A percentile compares a stretch with the other conserved stretches of the same genome.
Evolutionary conservation across 2,113 vertebrate species (phyloP).

Genomic region (Colaptes auratus): DNA sequence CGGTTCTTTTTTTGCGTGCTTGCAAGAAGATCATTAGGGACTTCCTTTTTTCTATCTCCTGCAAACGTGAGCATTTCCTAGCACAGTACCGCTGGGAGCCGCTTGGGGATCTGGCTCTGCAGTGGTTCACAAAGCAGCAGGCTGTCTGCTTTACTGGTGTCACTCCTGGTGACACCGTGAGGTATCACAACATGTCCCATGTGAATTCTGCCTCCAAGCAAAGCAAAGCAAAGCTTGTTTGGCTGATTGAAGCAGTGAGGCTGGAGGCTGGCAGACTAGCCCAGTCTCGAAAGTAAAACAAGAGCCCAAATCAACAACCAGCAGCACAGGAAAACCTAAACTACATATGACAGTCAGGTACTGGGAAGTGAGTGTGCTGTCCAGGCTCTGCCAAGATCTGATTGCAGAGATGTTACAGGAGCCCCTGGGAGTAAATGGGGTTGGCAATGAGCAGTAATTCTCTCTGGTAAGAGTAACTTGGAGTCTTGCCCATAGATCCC

Average conservation of each 20-base stretch:
- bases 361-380: neutral
- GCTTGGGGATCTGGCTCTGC: neutral
- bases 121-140: neutral
- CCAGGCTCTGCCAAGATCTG: neutral
- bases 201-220: neutral
- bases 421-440: rapidly evolving
- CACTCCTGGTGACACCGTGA: neutral
- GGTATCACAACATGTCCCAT: rapidly evolving
- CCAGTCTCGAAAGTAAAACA: neutral
- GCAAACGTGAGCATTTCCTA: neutral
- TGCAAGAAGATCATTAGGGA: neutral
- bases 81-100: neutral
- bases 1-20: neutral
- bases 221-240: neutral
- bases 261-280: neutral
- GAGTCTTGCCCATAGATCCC: neutral
- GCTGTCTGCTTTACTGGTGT: neutral
- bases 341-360: no score
- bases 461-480: neutral
- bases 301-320: neutral
- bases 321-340: neutral
- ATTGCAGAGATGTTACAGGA: neutral
- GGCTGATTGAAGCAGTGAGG: neutral
- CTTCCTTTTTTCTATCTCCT: neutral
- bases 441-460: neutral